These are phyloP conservation scores for Fulmarus glacialis DNA, from an alignment of 2,113 vertebrate genomes.

Conservation along the genomic window DNA sequence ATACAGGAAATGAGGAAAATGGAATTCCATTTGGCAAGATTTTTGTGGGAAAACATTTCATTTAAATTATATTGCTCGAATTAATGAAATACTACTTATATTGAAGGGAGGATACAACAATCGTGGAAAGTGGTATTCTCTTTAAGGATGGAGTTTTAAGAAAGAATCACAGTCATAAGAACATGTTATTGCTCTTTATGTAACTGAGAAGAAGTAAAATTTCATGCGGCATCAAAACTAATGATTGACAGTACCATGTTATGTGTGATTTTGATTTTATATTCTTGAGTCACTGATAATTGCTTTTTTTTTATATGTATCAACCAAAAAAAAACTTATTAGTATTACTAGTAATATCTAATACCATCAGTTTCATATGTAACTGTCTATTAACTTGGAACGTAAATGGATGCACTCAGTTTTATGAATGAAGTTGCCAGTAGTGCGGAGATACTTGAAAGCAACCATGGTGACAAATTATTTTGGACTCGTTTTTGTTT, in stretches of 20 bases:
- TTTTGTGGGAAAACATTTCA: background rate
- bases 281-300: background rate
- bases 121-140: background rate
- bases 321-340: rapidly evolving
- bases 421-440: background rate
- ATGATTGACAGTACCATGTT: background rate
- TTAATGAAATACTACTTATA: background rate
- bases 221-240: background rate
- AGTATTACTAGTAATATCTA: background rate
- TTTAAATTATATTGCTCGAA: background rate
- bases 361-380: background rate
- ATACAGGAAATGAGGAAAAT: background rate
- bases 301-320: background rate
- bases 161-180: background rate
- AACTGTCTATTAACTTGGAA: background rate
- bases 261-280: background rate
- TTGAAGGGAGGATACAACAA: background rate
- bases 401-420: background rate
- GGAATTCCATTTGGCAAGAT: background rate
- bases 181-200: background rate
- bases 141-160: background rate
- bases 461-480: rapidly evolving
- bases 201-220: background rate
- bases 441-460: background rate
- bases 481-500: background rate